Evolutionary conservation across 2,113 vertebrate species (phyloP).

Genomic region (Ardeotis arabs): DNA sequence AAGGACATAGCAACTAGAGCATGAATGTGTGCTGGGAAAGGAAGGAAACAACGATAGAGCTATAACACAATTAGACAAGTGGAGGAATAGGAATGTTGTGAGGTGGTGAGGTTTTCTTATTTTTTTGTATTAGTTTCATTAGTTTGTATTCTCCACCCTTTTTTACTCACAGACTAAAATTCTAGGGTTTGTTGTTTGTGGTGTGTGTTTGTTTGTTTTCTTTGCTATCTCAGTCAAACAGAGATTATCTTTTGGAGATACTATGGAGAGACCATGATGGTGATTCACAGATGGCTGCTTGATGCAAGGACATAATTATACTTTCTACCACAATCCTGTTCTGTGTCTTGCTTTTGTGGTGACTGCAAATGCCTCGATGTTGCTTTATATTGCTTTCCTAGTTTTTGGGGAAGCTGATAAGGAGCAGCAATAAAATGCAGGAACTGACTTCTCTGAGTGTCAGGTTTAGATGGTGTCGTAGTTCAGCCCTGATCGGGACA

Average conservation of each 20-base stretch:
- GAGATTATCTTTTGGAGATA: neutral
- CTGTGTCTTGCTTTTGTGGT: neutral
- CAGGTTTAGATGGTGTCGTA: neutral
- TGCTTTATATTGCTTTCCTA: neutral
- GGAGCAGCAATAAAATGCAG: neutral
- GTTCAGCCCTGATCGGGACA: no score
- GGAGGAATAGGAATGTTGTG: neutral
- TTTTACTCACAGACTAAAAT: neutral
- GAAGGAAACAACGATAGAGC: neutral
- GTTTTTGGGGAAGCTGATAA: neutral
- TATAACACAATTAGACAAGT: neutral
- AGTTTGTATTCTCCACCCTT: neutral
- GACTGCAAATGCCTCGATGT: neutral
- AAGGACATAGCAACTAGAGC: neutral
- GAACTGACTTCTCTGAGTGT: neutral
- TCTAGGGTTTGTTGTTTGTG: neutral
- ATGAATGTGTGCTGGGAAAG: neutral
- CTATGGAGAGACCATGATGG: neutral
- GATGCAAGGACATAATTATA: neutral
- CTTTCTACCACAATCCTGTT: neutral
- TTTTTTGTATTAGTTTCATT: neutral
- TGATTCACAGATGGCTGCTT: neutral
- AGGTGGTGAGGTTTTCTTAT: rapidly evolving
- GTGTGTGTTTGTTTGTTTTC: neutral
- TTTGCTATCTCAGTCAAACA: neutral